A percentile compares a stretch with the other conserved stretches of the same genome.
Evolutionary conservation across 1,140 invertebrate genomes (phyloP).

Genomic region (Pemphigus obesinymphae): DNA sequence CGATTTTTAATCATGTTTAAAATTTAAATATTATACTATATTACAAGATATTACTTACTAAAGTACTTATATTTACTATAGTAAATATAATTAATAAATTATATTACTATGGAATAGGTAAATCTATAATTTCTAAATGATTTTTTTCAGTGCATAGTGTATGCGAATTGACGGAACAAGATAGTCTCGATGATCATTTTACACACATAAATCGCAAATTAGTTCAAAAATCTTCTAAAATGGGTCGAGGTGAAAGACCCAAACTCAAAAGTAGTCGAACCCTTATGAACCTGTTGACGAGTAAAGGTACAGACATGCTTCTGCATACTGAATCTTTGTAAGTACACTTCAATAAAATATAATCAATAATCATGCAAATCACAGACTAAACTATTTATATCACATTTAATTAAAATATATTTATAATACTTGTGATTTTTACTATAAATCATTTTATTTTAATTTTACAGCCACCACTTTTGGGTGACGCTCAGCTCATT

Average conservation of each 20-base stretch:
- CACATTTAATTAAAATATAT: too few species aligned
- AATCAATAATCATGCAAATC: neutral
- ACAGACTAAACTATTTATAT: neutral
- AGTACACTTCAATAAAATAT: neutral
- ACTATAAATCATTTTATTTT: neutral
- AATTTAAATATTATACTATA: too few species aligned
- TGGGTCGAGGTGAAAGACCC: neutral
- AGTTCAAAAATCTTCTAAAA: constrained; percentile 19
- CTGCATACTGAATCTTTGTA: constrained; percentile 24
- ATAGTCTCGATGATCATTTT: constrained; percentile 33
- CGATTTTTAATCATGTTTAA: too few species aligned
- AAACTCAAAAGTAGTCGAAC: constrained; percentile 27
- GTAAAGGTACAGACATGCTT: constrained; percentile 9
- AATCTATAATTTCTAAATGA: too few species aligned
- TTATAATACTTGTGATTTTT: neutral
- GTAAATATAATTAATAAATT: too few species aligned
- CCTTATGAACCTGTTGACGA: constrained; percentile 9
- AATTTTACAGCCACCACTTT: constrained; percentile 55
- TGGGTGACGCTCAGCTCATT: constrained; percentile 59
- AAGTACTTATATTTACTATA: too few species aligned
- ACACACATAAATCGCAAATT: constrained; percentile 26
- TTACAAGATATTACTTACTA: too few species aligned
- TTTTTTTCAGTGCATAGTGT: constrained; percentile 29
- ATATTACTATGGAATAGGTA: too few species aligned
- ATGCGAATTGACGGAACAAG: constrained; percentile 32